These are phyloP conservation scores for Leptocoma aspasia DNA, from an alignment of 2,113 vertebrate genomes.

Conservation along the genomic window DNA sequence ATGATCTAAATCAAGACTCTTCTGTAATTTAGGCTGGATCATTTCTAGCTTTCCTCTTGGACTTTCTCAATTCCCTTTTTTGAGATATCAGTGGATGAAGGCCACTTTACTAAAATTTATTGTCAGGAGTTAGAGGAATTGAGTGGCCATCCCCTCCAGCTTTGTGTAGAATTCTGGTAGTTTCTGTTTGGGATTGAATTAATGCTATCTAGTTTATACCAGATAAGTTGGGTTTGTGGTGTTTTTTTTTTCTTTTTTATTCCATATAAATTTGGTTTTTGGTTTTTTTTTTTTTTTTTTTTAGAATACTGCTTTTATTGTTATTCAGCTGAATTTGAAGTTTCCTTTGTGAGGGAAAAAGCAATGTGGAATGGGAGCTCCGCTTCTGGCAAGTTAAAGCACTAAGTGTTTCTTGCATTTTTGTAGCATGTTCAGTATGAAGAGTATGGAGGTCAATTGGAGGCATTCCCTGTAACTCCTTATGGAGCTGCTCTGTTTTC, in stretches of 20 bases:
- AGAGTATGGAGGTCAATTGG: fast-evolving
- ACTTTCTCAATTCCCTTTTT: not conserved
- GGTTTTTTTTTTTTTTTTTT: not conserved
- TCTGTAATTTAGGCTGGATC: not conserved
- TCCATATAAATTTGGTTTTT: no score
- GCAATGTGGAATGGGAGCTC: not conserved
- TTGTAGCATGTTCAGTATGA: not conserved
- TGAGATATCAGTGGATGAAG: not conserved
- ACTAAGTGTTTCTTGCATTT: not conserved
- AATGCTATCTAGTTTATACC: not conserved
- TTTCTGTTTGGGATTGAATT: not conserved
- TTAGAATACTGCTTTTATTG: not conserved
- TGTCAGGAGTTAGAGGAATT: not conserved
- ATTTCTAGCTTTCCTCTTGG: not conserved
- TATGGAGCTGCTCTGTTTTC: not conserved
- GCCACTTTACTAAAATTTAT: not conserved
- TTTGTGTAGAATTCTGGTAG: not conserved
- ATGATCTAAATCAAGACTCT: not conserved
- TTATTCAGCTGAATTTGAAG: not conserved
- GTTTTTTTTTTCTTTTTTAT: no score
- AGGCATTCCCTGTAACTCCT: not conserved
- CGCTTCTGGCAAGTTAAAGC: not conserved
- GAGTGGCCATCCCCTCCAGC: not conserved
- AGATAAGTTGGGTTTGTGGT: no score
- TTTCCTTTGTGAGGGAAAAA: not conserved